Evolutionary conservation across 2,113 vertebrate species (phyloP).

Genomic region (Chaetops frenatus): DNA sequence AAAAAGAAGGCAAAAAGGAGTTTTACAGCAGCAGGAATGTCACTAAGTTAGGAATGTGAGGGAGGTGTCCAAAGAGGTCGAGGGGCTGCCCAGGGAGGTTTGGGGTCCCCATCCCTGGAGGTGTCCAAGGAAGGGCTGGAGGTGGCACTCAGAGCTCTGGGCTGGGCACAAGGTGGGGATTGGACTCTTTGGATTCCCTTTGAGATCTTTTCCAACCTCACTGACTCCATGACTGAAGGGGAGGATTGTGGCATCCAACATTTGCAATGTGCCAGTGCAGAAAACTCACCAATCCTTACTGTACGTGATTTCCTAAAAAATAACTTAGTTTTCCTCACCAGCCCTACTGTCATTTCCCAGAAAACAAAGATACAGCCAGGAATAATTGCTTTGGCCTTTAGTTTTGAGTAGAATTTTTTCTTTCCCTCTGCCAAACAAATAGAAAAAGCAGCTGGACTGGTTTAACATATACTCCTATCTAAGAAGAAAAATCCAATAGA

Average conservation of each 20-base stretch:
- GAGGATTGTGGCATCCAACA: neutral
- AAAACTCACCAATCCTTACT: neutral
- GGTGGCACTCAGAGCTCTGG: neutral
- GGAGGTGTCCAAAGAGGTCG: neutral
- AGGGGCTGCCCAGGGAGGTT: neutral
- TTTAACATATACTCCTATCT: constrained; percentile 19
- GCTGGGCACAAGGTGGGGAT: neutral
- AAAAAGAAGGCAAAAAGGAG: rapidly evolving
- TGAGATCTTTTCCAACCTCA: neutral
- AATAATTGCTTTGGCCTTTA: constrained; percentile 37
- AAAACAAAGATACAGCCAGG: neutral
- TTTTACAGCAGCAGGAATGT: neutral
- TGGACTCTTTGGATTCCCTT: too few species aligned
- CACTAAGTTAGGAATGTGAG: neutral
- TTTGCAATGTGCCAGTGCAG: neutral
- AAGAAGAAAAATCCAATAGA: constrained; percentile 38
- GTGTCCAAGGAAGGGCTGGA: neutral
- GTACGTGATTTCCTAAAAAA: neutral
- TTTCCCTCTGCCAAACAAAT: neutral
- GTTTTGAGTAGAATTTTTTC: constrained; percentile 4
- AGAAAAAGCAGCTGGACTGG: neutral
- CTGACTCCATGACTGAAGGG: neutral
- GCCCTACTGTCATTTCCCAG: neutral
- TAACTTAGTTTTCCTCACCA: neutral
- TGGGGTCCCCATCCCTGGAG: neutral